Evolutionary conservation across 2,888 invertebrate genomes (phyloP), one percentile per base, ranked within the genome.

Genomic region (Eulithis prunata): DNA sequence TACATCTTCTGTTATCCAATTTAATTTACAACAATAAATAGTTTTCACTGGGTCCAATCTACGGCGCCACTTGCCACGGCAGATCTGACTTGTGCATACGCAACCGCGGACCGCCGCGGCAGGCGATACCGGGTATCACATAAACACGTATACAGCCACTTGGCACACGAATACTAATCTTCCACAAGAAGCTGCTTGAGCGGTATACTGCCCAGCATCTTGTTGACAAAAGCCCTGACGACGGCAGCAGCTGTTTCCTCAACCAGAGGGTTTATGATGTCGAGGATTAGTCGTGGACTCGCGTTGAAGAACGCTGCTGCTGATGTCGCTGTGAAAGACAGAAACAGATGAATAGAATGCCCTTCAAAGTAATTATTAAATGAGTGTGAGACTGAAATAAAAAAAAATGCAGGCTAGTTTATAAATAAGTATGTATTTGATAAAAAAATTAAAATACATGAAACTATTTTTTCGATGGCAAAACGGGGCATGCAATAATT

Each of bases 301-400:
- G 95, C 94, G 76, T 96, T 96, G 93, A 95, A 96, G 91, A 96
- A 96, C 5, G 94, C 90, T 0, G 94, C 93, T n/a, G 96, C 96
- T 43, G 96, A 94, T 62, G 94, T 90, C 56, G 96, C 96, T 96
- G 90, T 7, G 69, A 69, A 63, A 51, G 11, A 28, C 28, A 49
- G 3, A 49, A 21, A 49, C 8, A 49, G 10, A 21, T 46, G 4
- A n/a, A 4, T 4, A 12, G n/a, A 45, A n/a, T 45, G 45, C 5
- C n/a, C n/a, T 45, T 45, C 45, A 45, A 45, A 45, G 11, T 12
- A 12, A 3, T 11, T 4, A 4, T 4, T 45, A 12, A 0, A 3
- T 45, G 32, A 32, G 6, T 32, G 32, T 6, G 32, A 32, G 32
- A 32, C 6, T 6, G 4, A 32, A 32, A 32, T 32, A 32, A 32